phyloP scores from a whole-genome alignment of 2,797 vertebrate genomes.

The Ciconia nigra region DNA sequence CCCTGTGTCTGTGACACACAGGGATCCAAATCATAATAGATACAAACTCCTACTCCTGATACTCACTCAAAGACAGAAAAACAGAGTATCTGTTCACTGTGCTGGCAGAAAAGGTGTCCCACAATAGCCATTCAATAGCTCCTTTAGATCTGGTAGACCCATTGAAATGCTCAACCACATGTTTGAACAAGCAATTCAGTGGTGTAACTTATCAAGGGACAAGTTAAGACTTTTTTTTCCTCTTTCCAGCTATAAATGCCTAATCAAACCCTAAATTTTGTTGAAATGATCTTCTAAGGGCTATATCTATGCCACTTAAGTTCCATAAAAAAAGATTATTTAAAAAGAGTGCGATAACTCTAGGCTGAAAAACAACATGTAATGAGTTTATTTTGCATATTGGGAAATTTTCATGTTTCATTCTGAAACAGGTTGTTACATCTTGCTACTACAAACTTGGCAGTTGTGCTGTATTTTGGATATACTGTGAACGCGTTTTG shows the following conservation, averaged over 20 bases:
- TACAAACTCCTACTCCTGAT: not conserved
- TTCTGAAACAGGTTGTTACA: not conserved
- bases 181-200: not conserved
- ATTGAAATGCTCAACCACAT: not conserved
- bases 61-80: not conserved
- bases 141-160: not conserved
- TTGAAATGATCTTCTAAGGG: not conserved
- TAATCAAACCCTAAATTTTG: not conserved
- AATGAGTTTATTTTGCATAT: not conserved
- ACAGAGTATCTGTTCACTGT: not conserved
- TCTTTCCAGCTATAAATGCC: not conserved
- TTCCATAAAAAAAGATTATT: not conserved
- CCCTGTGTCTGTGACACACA: not conserved
- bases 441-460: conserved; percentile 35
- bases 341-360: not conserved
- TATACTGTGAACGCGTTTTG: conserved; percentile 45
- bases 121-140: not conserved
- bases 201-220: not conserved
- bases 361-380: not conserved
- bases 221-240: not conserved
- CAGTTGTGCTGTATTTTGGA: conserved; percentile 22
- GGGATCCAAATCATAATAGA: not conserved
- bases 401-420: not conserved
- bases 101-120: not conserved
- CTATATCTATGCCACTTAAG: not conserved